A percentile compares a stretch with the other conserved stretches of the same genome.
Conservation (phyloP, 2,113 vertebrate species). For the Oncorhynchus tshawytscha region DNA sequence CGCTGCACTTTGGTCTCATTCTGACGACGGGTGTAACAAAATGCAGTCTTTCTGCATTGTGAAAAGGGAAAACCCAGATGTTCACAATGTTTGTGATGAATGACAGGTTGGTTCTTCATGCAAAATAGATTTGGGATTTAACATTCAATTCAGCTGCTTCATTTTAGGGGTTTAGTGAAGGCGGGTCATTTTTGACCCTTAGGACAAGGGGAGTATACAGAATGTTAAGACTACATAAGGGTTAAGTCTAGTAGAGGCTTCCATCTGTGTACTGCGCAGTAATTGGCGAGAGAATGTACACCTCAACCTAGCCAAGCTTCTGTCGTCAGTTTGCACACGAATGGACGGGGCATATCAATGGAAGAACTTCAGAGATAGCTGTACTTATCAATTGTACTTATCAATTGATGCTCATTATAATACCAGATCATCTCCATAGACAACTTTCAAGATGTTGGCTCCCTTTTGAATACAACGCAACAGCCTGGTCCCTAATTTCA, state of each 20-base stretch:
- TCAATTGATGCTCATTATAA: neutral
- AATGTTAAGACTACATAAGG: conserved; percentile 5
- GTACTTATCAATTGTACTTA: neutral
- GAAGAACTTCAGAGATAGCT: neutral
- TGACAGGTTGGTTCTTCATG: no score
- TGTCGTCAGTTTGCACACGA: neutral
- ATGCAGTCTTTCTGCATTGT: no score
- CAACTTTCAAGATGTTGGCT: no score
- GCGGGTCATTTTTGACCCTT: neutral
- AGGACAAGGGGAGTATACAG: conserved; percentile 24
- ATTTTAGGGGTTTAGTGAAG: no score
- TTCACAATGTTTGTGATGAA: no score
- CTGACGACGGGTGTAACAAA: no score
- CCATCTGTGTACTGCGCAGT: conserved; percentile 39
- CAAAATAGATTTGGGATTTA: no score
- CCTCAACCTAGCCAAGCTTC: conserved; percentile 5
- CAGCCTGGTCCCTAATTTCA: neutral
- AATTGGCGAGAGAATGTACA: conserved; percentile 32
- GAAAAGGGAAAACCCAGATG: no score
- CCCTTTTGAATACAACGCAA: neutral
- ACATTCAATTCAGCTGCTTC: no score
- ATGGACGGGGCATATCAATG: neutral
- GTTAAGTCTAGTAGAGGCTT: conserved; percentile 29
- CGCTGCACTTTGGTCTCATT: no score
- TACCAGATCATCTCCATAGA: no score